Evolutionary conservation across 2,888 invertebrate genomes (phyloP).

Genomic region (Petrolisthes cinctipes): DNA sequence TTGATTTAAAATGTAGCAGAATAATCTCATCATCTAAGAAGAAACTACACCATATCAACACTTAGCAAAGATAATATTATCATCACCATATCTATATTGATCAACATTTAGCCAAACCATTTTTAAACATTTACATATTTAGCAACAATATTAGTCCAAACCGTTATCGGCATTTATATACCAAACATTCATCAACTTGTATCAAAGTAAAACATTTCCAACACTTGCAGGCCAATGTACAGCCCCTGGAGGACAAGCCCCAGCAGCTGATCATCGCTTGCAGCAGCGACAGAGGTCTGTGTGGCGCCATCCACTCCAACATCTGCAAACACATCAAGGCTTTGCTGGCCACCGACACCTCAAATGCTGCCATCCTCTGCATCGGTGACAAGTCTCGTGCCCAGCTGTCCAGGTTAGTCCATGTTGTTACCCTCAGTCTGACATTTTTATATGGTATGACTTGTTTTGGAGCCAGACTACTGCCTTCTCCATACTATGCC

Average conservation of each 20-base stretch:
- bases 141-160: no score
- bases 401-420: constrained; percentile 77
- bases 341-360: constrained; percentile 73
- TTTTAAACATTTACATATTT: no score
- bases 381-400: constrained; percentile 95
- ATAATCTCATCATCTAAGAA: no score
- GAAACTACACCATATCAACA: no score
- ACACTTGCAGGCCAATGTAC: constrained; percentile 53
- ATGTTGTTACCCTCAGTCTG: background rate
- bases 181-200: background rate
- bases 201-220: background rate
- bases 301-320: constrained; percentile 95
- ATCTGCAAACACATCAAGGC: constrained; percentile 86
- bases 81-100: no score
- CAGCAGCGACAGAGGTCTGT: constrained; percentile 97
- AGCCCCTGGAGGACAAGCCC: constrained; percentile 58
- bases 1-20: no score
- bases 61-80: no score
- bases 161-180: background rate
- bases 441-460: background rate
- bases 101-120: no score
- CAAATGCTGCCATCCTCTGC: constrained; percentile 86
- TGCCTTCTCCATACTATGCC: no score
- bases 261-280: constrained; percentile 84
- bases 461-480: background rate